Conservation (phyloP, 2,797 vertebrate species). For the Myoxocephalus aenaeus region DNA sequence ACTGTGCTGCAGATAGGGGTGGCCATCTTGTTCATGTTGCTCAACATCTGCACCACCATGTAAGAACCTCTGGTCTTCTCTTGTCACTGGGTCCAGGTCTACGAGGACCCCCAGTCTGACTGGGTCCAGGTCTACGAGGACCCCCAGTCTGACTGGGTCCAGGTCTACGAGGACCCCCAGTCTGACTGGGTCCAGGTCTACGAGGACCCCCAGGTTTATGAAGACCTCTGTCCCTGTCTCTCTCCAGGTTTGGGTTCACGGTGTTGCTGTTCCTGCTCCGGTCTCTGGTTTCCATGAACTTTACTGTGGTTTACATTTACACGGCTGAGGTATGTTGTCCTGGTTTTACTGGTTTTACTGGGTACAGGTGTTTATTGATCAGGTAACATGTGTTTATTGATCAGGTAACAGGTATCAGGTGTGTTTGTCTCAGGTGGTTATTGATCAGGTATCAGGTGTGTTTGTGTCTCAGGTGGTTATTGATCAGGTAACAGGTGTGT, state of each 20-base stretch:
- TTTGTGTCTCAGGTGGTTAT: no score
- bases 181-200: background rate
- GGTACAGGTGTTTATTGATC: background rate
- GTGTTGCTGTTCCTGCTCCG: conserved; percentile 92
- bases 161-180: background rate
- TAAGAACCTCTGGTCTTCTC: conserved; percentile 66
- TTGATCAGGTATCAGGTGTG: background rate
- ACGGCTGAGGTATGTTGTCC: conserved; percentile 91
- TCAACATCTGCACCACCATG: conserved; percentile 94
- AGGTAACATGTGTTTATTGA: background rate
- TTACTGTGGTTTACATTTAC: conserved; percentile 96
- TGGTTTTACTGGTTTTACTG: background rate
- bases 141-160: background rate
- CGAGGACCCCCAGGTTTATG: background rate
- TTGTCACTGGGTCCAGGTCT: background rate
- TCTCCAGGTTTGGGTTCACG: conserved; percentile 85
- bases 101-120: background rate
- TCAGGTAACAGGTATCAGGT: no score
- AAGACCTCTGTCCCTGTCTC: background rate
- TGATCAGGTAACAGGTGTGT: no score
- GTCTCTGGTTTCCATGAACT: conserved; percentile 94
- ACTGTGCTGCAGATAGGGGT: conserved; percentile 87
- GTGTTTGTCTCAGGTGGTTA: no score
- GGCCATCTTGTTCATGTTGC: conserved; percentile 89
- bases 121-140: background rate